Evolutionary conservation across 2,888 invertebrate genomes (phyloP).

Genomic region (Fragum fragum): DNA sequence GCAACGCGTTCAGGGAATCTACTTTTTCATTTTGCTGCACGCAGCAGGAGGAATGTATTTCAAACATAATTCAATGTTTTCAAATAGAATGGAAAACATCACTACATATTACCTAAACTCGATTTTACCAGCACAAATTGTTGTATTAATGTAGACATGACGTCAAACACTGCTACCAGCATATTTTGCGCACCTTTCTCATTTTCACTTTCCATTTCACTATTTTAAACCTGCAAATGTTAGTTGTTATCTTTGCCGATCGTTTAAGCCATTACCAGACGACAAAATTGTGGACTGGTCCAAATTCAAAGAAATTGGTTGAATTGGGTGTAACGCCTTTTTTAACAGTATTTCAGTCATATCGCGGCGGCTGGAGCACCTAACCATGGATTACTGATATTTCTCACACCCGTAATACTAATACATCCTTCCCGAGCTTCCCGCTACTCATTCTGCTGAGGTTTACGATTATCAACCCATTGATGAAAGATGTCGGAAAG

Average conservation of each 20-base stretch:
- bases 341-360: no score
- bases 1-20: not conserved
- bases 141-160: conserved; percentile 1
- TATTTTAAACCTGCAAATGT: not conserved
- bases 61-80: conserved; percentile 3
- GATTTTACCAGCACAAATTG: conserved; percentile 7
- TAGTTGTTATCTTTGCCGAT: not conserved
- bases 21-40: not conserved
- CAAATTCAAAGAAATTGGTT: no score
- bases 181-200: not conserved
- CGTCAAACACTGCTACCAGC: conserved; percentile 7
- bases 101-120: not conserved
- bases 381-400: no score
- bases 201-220: not conserved
- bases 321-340: no score
- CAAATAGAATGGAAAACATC: not conserved
- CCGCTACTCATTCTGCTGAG: no score
- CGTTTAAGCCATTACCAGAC: no score
- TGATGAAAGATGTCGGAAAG: no score
- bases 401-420: no score
- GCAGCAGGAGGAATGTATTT: not conserved
- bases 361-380: no score
- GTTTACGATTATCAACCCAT: no score
- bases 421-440: no score
- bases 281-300: no score